These are phyloP conservation scores for Noctua pronuba DNA, from an alignment of 2,888 invertebrate genomes.

Conservation along the genomic window DNA sequence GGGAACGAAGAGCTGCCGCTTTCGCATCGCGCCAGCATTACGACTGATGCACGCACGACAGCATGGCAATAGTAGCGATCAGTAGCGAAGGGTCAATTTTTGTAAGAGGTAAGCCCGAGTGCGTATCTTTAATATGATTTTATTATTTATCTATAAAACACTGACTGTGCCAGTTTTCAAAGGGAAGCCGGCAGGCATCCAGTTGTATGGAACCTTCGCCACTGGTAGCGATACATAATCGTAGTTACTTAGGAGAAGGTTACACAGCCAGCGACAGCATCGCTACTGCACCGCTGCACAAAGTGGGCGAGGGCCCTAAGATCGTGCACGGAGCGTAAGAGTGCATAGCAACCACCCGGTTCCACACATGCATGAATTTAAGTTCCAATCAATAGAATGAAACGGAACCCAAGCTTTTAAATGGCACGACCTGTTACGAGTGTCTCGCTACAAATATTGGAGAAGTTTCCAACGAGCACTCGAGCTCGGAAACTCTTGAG, in stretches of 20 bases:
- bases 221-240: neutral
- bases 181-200: too few species aligned
- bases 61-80: neutral
- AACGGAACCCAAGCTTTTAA: slow-evolving; percentile 8
- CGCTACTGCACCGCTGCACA: neutral
- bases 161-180: too few species aligned
- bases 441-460: slow-evolving; percentile 36
- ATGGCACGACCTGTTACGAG: slow-evolving; percentile 12
- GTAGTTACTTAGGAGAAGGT: neutral
- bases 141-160: too few species aligned
- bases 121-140: too few species aligned
- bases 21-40: neutral
- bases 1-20: neutral
- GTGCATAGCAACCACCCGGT: neutral
- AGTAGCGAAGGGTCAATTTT: too few species aligned
- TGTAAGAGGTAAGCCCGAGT: too few species aligned
- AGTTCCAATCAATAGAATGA: slow-evolving; percentile 18
- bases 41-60: neutral
- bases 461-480: slow-evolving; percentile 36
- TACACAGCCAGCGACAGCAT: neutral
- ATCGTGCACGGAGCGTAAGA: neutral
- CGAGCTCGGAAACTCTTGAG: neutral
- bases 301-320: neutral
- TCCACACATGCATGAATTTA: neutral
- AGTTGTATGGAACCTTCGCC: too few species aligned